Evolutionary conservation across 2,888 invertebrate genomes (phyloP), one percentile per base, ranked within the genome.

Genomic region (Linnaemya tessellans): DNA sequence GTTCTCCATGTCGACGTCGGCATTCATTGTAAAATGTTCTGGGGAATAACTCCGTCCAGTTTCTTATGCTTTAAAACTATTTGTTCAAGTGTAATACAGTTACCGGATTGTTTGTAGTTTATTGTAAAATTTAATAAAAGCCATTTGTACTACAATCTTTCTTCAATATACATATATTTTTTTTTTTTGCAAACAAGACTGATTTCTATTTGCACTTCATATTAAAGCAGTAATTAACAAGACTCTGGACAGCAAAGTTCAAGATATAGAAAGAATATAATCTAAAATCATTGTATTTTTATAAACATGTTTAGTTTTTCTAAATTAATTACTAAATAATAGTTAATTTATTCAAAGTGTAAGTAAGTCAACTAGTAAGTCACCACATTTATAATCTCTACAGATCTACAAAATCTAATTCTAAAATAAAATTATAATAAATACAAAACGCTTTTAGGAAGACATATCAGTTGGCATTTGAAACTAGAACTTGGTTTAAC

Each of bases 221-320:
- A 60, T 86, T 83, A 80, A 86, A 82, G 80, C 89, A 90, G 90
- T 90, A 88, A 89, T 89, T 90, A 90, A 89, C 87, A 89, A 87
- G 87, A 86, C 90, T 88, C 86, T 89, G 87, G 46, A 87, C 88
- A 78, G 82, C 82, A 86, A 87, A 87, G 89, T 87, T 88, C 86
- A 83, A 82, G 64, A 82, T 64, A 82, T 67, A 82, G 54, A 75
- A 70, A 82, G 54, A 75, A 70, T 68, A 60, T 56, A 30, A 71
- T 54, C 54, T 49, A 18, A 74, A 65, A 60, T 56, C 43, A 13
- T 56, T 77, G 13, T 54, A 15, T 25, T 51, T 71, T 60, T 35
- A 56, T 54, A 62, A 38, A 18, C 51, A 54, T 30, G 65, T 79
- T 70, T 60, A 58, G 20, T 49, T 68, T 70, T n/a, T 43, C 25